Evolutionary conservation across 2,113 vertebrate species (phyloP), one percentile per base, ranked within the genome.

Genomic region (Zosterops hypoxanthus): DNA sequence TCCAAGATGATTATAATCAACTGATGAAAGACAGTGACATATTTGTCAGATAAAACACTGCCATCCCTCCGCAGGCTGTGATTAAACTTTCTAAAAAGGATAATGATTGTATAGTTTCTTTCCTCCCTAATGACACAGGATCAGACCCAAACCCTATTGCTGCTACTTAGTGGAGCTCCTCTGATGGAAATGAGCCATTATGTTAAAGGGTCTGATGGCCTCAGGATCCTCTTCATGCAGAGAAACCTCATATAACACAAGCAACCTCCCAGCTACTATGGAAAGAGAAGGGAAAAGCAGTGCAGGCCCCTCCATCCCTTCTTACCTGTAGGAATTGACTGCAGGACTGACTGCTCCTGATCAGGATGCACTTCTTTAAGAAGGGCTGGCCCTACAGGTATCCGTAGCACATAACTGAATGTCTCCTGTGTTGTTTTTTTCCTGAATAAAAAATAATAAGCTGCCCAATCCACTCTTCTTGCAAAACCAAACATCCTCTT

Each of bases 1-100:
- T 97, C 80, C 65, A 95, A 90, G 88, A 93, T 86, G 69, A 96
- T 96, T 93, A 94, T 73, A 90, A 96, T 97, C 92, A 95, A 87
- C 80, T 86, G 95, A 95, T 95, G 92, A 97, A 94, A 95, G 91
- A 88, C 82, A 86, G 72, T 77, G 82, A 95, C 83, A 71, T 91
- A 83, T 88, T 88, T 92, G 86, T 96, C 86, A 92, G 92, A 93
- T 77, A 93, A 94, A 95, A 60, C 69, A 63, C 64, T 82, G 65
- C 61, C 86, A 92, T 85, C 69, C 53, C 60, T 93, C 78, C 6
- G 15, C 79, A 80, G 88, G 65, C 86, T 84, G 79, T 68, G 78
- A 57, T 90, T 94, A 75, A 72, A 52, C 46, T 63, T 76, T 81
- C 91, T 71, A 76, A 78, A 92, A 63, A 56, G 93, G 57, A 76